These are phyloP conservation scores for Baryphthengus martii DNA, from an alignment of 2,113 vertebrate species.

Conservation along the genomic window DNA sequence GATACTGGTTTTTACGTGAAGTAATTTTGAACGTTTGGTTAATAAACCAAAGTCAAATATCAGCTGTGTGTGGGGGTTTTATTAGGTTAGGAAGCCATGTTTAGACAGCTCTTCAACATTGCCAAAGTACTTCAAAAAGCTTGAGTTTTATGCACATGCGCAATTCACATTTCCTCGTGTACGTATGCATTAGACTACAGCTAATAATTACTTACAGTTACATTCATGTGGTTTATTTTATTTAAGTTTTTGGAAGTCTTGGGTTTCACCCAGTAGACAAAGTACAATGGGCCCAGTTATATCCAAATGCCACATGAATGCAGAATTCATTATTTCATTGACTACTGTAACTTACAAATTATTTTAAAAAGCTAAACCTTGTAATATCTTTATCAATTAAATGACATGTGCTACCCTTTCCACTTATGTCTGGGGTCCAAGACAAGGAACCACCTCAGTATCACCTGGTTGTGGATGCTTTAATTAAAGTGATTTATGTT, in stretches of 20 bases:
- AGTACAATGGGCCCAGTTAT: neutral
- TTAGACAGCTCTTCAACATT: neutral
- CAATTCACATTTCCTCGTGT: neutral
- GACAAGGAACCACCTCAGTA: neutral
- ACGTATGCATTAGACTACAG: neutral
- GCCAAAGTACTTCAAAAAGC: neutral
- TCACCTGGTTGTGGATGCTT: neutral
- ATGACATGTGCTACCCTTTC: accelerated
- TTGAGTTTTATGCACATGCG: neutral
- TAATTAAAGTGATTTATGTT: neutral
- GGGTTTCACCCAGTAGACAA: neutral
- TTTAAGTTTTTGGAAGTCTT: neutral
- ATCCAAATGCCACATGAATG: neutral
- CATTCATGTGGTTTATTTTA: neutral
- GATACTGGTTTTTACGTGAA: no score
- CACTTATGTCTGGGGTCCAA: neutral
- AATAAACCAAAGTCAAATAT: neutral
- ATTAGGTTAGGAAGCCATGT: neutral
- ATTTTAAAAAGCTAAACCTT: neutral
- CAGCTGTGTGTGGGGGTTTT: accelerated
- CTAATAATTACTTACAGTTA: neutral
- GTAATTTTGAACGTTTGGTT: no score
- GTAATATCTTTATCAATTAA: neutral
- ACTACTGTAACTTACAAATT: neutral
- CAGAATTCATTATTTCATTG: neutral